Conservation (phyloP, 2,888 invertebrate species). For the Phasia obesa region DNA sequence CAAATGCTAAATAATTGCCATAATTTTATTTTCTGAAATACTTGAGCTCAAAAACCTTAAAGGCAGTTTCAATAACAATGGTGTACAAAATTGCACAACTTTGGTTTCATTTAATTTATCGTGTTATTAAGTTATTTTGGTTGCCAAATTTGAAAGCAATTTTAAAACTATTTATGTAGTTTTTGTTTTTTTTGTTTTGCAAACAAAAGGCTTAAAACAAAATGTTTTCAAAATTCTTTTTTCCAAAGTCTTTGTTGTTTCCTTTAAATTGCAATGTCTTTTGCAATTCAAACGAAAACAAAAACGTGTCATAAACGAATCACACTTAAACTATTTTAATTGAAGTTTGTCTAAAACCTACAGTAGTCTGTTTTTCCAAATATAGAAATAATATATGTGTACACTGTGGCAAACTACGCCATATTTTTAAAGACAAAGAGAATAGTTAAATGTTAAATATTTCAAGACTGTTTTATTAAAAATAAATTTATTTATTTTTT, state of each 20-base stretch:
- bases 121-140: neutral
- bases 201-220: too few relatives aligned
- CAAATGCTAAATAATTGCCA: too few relatives aligned
- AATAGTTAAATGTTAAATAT: too few relatives aligned
- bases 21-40: too few relatives aligned
- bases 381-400: constrained; percentile 19
- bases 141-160: neutral
- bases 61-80: constrained; percentile 4
- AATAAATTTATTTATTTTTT: too few relatives aligned
- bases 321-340: constrained; percentile 13
- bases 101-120: neutral
- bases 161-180: neutral
- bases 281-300: neutral
- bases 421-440: too few relatives aligned
- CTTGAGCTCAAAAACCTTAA: too few relatives aligned
- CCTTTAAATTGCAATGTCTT: constrained; percentile 29
- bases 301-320: constrained; percentile 11
- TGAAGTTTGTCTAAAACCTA: constrained; percentile 15
- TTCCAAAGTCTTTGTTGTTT: constrained; percentile 5
- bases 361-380: constrained; percentile 16
- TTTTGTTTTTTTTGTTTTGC: neutral
- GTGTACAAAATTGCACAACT: constrained; percentile 27
- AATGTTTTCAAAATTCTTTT: neutral
- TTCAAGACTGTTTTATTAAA: too few relatives aligned
- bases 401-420: neutral